Evolutionary conservation across 2,888 invertebrate species (phyloP), one percentile per base, ranked within the genome.

Genomic region (Melinopterus prodromus): DNA sequence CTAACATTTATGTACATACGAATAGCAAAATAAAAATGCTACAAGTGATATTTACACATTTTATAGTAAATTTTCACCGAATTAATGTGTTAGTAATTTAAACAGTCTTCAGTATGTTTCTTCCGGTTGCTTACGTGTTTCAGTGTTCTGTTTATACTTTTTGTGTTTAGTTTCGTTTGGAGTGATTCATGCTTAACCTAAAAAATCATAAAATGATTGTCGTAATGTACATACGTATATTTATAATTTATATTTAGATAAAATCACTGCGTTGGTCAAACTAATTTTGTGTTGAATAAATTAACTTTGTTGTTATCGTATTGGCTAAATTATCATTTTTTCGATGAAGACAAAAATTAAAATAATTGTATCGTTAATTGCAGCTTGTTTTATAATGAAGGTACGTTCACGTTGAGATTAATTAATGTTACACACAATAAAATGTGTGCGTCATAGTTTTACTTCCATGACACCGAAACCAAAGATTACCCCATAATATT

Each of bases 401-500:
- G 74, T 74, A 36, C 9, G 74, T 74, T 53, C 53, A 12, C 12
- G 12, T 53, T 53, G 12, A 1, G 12, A 53, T 9, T 53, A 53
- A 9, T n/a, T n/a, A n/a, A 12, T 1, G 12, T 12, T 53, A 12
- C 9, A 53, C 12, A 53, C 12, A 53, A 7, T 3, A 2, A 53
- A 53, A 9, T 53, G 0, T 53, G 53, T 12, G 53, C 16, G 36
- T 35, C 4, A 26, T 74, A 74, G 74, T 74, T 74, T 74, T 74
- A 36, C n/a, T 74, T 37, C 7, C 74, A 37, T 12, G 37, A 35
- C 37, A n/a, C 35, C 37, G 35, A 74, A 35, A 16, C 26, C 16
- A 37, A 74, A 36, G 74, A 74, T n/a, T 74, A 77, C 72, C 82
- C 82, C 36, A 79, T 83, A 70, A 81, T 87, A 72, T 35, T 86